Evolutionary conservation across 2,797 vertebrate genomes (phyloP).

Genomic region (Poeciliopsis turneri): DNA sequence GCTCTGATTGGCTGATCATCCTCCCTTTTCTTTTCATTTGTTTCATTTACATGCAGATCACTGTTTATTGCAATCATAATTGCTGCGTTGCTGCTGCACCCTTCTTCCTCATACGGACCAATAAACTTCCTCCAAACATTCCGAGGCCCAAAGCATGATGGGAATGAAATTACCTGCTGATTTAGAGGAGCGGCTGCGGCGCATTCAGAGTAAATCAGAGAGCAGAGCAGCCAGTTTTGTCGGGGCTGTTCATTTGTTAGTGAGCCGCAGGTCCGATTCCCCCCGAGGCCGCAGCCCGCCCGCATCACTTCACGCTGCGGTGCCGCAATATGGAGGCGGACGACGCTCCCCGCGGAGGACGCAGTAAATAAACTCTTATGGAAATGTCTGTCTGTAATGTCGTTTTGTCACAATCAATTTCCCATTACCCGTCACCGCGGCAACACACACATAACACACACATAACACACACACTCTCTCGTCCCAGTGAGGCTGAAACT

Average conservation of each 20-base stretch:
- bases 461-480: slow-evolving; percentile 19
- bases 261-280: slow-evolving; percentile 60
- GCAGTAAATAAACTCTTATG: slow-evolving; percentile 68
- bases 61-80: slow-evolving; percentile 63
- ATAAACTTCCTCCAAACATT: slow-evolving; percentile 41
- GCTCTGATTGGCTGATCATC: slow-evolving; percentile 29
- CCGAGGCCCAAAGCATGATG: slow-evolving; percentile 45
- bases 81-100: slow-evolving; percentile 9
- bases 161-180: slow-evolving; percentile 67
- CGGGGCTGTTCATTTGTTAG: slow-evolving; percentile 72
- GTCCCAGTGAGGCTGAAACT: slow-evolving; percentile 42
- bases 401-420: slow-evolving; percentile 77
- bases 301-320: slow-evolving; percentile 30
- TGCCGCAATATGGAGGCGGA: slow-evolving; percentile 52
- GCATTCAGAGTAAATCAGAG: slow-evolving; percentile 61
- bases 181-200: slow-evolving; percentile 41
- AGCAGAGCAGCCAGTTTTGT: slow-evolving; percentile 52
- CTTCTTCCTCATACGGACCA: slow-evolving; percentile 61
- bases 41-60: slow-evolving; percentile 61
- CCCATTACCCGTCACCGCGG: slow-evolving; percentile 69
- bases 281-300: slow-evolving; percentile 49
- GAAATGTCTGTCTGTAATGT: slow-evolving; percentile 70
- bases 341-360: slow-evolving; percentile 55
- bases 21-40: slow-evolving; percentile 38
- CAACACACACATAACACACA: slow-evolving; percentile 36